These are phyloP conservation scores for Dallia pectoralis DNA, from an alignment of 2,797 vertebrate genomes.

Conservation along the genomic window DNA sequence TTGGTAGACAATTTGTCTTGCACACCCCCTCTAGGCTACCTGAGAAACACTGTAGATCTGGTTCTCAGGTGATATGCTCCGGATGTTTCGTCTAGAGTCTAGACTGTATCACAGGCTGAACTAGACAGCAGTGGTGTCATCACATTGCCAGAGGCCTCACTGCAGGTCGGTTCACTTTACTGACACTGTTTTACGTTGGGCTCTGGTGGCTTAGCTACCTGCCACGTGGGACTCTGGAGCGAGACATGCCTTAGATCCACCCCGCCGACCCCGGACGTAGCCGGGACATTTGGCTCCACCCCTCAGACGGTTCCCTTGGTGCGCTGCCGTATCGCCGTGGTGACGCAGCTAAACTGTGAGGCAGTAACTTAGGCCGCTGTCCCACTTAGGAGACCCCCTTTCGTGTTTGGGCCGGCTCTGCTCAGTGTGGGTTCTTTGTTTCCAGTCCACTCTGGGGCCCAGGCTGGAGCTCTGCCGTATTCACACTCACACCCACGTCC, in stretches of 20 bases:
- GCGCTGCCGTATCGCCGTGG: too few relatives aligned
- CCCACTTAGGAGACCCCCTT: too few relatives aligned
- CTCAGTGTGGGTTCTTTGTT: conserved; percentile 1
- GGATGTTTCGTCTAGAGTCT: neutral
- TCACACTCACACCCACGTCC: neutral
- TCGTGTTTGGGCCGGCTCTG: neutral
- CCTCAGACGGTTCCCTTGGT: too few relatives aligned
- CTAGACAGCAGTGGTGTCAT: neutral
- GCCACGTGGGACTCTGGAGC: too few relatives aligned
- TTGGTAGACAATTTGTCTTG: neutral
- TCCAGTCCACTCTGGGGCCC: neutral
- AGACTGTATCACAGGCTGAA: neutral
- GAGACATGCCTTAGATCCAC: too few relatives aligned
- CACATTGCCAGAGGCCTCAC: neutral
- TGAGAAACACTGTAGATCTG: neutral
- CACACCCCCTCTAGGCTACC: neutral
- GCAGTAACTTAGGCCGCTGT: too few relatives aligned
- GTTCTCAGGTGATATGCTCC: neutral
- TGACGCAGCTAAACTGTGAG: too few relatives aligned
- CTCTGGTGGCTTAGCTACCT: too few relatives aligned
- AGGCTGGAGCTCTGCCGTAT: neutral
- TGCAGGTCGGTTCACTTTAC: neutral
- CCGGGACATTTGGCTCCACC: too few relatives aligned
- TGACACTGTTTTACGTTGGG: too few relatives aligned
- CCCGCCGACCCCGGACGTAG: too few relatives aligned